Base-by-base conservation (phyloP, 2,888 invertebrate genomes). In the Leptarthrus brevirostris region DNA sequence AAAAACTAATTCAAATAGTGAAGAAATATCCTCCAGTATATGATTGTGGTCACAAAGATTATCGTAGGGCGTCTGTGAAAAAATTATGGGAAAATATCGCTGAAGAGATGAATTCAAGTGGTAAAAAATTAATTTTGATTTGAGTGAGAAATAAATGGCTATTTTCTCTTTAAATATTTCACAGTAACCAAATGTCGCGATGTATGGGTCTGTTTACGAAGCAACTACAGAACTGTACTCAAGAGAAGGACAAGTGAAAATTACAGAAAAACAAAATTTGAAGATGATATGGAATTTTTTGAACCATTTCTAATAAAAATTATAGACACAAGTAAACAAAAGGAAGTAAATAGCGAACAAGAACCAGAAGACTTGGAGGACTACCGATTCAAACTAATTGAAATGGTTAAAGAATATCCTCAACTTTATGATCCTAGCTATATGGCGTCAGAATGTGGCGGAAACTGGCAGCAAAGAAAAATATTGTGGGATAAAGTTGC, bases 221-320 rank as follows among this genome's bases (percentile, higher is more conserved):
- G 1, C 12, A 52, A 52, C 20, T 52, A 52, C 14, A 52, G 18
- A 52, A 1, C 5, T 8, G 3, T 52, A 14, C 20, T 52, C 8
- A 16, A 22, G 12, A 16, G 52, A 20, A 18, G 52, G 18, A 52
- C 2, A 52, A 1, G 10, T 2, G 16, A 52, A 20, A 52, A 52
- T 20, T 52, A 20, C 52, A 18, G 16, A 2, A 8, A 14, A 52
- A 22, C 52, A 10, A 52, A 52, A 52, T 52, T 52, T 20, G 20
- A 52, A 20, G 52, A 8, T 18, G 52, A 52, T 6, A 52, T 52
- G 52, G 52, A 18, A 20, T 52, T 52, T 52, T 10, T 52, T 20
- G 18, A 52, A 52, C 52, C 52, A 14, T 52, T 52, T 52, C 52
- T 52, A 10, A 52, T 52, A n/a, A 52, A 52, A 52, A 52, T 2